Conservation (phyloP, 2,797 vertebrate species). For the Macrochelys suwanniensis region DNA sequence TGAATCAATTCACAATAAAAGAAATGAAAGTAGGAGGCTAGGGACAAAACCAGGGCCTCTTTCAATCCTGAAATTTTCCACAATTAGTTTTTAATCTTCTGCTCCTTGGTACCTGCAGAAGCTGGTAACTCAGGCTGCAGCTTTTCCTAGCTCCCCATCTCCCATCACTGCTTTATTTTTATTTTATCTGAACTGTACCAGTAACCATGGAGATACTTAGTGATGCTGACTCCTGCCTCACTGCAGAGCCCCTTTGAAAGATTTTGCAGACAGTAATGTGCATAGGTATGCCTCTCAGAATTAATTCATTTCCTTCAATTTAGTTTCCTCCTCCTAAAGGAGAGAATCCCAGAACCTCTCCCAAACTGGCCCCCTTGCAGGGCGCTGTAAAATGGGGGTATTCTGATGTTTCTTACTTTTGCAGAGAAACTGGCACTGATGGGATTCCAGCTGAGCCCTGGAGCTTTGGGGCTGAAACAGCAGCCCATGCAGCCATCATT, state of each 20-base stretch:
- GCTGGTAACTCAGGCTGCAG: not conserved
- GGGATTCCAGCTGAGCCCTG: not conserved
- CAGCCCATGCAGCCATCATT: not conserved
- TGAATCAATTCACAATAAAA: accelerated
- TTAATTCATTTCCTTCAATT: slow-evolving; percentile 23
- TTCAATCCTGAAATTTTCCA: not conserved
- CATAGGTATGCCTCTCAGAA: not conserved
- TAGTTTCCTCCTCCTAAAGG: not conserved
- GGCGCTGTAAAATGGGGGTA: slow-evolving; percentile 17
- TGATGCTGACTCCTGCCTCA: slow-evolving; percentile 12
- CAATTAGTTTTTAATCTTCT: not conserved
- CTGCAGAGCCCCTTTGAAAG: slow-evolving; percentile 11
- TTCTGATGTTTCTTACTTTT: slow-evolving; percentile 46
- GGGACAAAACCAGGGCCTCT: accelerated
- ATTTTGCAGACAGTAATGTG: slow-evolving; percentile 5
- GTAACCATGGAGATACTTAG: slow-evolving; percentile 76
- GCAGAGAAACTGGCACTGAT: slow-evolving; percentile 7
- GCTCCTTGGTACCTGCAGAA: not conserved
- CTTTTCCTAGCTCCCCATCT: not conserved
- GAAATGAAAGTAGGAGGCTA: not conserved
- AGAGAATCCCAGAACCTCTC: slow-evolving; percentile 27
- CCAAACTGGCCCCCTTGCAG: slow-evolving; percentile 12
- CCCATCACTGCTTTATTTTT: slow-evolving; percentile 33
- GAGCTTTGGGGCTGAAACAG: not conserved
- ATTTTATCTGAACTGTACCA: slow-evolving; percentile 22